These are phyloP conservation scores for Laticauda colubrina DNA, from an alignment of 2,113 vertebrate genomes.

Conservation along the genomic window DNA sequence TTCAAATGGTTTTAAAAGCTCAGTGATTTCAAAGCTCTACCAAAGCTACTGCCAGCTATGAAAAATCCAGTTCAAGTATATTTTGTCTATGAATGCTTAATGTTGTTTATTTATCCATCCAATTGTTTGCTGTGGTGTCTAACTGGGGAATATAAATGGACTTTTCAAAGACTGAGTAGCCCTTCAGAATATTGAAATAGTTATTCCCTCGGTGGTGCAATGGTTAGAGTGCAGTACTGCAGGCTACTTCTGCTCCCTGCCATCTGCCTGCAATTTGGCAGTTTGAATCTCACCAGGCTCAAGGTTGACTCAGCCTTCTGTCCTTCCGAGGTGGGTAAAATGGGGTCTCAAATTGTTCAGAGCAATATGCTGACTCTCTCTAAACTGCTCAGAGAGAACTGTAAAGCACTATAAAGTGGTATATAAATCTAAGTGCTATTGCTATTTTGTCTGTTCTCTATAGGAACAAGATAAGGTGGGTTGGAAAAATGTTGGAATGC, in stretches of 20 bases:
- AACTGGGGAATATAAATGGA: constrained; percentile 31
- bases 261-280: no score
- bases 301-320: no score
- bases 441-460: neutral
- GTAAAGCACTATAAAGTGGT: no score
- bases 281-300: no score
- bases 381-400: no score
- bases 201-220: neutral
- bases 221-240: no score
- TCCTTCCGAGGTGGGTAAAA: no score
- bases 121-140: constrained; percentile 8
- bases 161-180: constrained; percentile 24
- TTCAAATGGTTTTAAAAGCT: constrained; percentile 52
- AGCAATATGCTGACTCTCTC: no score
- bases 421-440: no score
- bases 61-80: constrained; percentile 6
- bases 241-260: no score
- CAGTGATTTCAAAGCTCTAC: constrained; percentile 53
- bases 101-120: constrained; percentile 52
- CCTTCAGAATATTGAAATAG: neutral
- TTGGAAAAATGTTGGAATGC: neutral
- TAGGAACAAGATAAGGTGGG: neutral
- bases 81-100: constrained; percentile 48
- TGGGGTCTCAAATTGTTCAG: no score
- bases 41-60: constrained; percentile 49